Percentiles rank a stretch among this genome's conserved stretches.
Evolutionary conservation across 1,140 invertebrate genomes (phyloP).

Genomic region (Penaeus vannamei): DNA sequence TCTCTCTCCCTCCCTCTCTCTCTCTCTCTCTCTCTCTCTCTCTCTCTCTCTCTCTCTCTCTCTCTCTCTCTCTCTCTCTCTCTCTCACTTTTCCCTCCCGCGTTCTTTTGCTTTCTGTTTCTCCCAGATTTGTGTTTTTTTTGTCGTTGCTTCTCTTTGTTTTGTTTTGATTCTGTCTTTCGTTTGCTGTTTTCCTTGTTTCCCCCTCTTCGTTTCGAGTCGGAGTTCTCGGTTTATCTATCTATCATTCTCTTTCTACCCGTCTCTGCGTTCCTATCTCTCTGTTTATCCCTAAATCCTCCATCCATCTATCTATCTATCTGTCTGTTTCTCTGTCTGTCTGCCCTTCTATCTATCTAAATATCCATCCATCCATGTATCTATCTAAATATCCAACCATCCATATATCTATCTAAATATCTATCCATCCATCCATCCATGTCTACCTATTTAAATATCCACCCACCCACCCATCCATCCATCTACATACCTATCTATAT

Average conservation of each 20-base stretch:
- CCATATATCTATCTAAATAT: no score
- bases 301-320: no score
- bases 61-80: not conserved
- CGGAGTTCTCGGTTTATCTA: not conserved
- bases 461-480: no score
- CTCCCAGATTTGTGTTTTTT: not conserved
- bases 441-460: no score
- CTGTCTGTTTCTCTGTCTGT: no score
- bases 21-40: not conserved
- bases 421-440: no score
- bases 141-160: not conserved
- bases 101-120: not conserved
- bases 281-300: not conserved
- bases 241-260: not conserved
- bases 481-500: no score
- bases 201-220: not conserved
- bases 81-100: no score
- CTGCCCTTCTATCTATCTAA: no score
- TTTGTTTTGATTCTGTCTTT: not conserved
- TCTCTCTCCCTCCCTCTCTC: not conserved
- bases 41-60: not conserved
- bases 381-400: no score
- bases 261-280: not conserved
- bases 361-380: no score
- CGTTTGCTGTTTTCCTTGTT: not conserved